phyloP scores from a whole-genome alignment of 1,140 invertebrate species.

The Aphis craccivora region DNA sequence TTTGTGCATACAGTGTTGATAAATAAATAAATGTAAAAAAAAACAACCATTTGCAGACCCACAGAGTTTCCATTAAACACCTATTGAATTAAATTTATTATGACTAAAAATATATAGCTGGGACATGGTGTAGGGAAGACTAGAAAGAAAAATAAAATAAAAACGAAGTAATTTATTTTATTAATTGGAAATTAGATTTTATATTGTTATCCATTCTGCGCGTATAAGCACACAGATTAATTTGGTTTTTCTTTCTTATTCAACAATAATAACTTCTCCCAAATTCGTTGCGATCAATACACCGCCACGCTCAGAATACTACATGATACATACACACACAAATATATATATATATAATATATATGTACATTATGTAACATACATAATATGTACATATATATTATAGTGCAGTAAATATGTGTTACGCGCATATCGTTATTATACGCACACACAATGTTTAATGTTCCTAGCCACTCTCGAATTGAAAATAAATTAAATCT shows the following conservation, averaged over 20 bases:
- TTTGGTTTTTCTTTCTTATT: background rate
- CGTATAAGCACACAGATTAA: background rate
- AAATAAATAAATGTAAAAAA: background rate
- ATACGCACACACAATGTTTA: background rate
- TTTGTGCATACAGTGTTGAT: background rate
- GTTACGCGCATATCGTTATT: background rate
- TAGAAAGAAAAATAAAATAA: background rate
- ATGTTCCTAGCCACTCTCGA: background rate
- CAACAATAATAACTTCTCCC: background rate
- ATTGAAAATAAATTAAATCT: slow-evolving; percentile 19
- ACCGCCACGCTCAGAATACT: background rate
- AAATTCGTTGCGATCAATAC: background rate
- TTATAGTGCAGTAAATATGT: background rate
- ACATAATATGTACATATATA: background rate
- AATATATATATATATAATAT: background rate
- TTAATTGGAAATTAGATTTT: background rate
- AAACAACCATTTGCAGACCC: background rate
- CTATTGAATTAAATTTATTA: background rate
- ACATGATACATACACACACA: background rate
- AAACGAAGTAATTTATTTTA: background rate
- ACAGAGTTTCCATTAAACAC: background rate
- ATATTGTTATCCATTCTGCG: background rate
- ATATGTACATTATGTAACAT: background rate
- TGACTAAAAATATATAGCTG: background rate
- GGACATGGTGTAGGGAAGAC: background rate